These are phyloP conservation scores for Calidris pygmaea DNA, from an alignment of 2,113 vertebrate genomes.

Conservation along the genomic window DNA sequence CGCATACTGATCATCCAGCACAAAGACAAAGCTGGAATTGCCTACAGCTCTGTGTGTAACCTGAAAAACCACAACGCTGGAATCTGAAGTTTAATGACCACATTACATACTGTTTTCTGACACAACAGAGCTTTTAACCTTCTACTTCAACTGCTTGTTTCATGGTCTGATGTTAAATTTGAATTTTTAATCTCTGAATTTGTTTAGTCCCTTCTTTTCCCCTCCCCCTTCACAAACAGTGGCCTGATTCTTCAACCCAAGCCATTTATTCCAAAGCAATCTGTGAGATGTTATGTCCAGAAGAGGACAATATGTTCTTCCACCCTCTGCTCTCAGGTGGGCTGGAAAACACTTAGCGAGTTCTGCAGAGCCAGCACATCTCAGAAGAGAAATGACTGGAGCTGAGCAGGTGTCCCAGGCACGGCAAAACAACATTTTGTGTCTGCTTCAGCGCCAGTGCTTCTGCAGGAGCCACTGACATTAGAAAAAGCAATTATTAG, in stretches of 20 bases:
- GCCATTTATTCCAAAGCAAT: neutral
- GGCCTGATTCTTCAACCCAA: neutral
- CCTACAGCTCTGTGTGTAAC: neutral
- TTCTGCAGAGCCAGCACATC: constrained; percentile 39
- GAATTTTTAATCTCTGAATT: neutral
- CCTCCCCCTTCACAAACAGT: neutral
- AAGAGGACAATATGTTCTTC: constrained; percentile 18
- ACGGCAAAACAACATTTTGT: neutral
- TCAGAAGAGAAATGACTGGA: neutral
- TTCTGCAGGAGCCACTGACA: neutral
- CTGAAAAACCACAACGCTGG: neutral
- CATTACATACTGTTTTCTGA: neutral
- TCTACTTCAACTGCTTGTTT: neutral
- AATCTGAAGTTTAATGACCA: neutral
- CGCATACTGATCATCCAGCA: neutral
- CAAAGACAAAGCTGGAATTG: neutral
- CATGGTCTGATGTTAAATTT: neutral
- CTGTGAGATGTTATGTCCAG: neutral
- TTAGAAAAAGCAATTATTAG: neutral
- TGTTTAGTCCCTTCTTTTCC: neutral
- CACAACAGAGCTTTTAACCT: neutral
- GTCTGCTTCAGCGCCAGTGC: neutral
- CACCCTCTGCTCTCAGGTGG: neutral
- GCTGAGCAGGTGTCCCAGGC: constrained; percentile 36
- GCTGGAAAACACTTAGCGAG: neutral